phyloP scores from a whole-genome alignment of 2,888 invertebrate species.

The Leptarthrus brevirostris region DNA sequence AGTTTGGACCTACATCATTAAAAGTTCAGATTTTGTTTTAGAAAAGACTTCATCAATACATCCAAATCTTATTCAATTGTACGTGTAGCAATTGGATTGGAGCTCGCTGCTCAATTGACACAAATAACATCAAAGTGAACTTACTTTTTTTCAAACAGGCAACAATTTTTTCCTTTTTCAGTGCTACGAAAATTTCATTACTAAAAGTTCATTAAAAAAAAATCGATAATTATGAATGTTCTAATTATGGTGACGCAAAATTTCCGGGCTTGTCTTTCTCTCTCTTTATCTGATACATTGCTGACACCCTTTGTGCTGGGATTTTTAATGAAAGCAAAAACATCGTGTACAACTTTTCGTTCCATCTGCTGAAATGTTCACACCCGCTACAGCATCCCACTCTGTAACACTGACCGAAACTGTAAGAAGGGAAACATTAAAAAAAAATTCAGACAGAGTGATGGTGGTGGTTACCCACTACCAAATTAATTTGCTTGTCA shows the following conservation, averaged over 20 bases:
- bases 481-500: constrained; percentile 24
- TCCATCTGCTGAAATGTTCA: background rate
- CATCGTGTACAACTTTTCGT: background rate
- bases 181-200: background rate
- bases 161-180: background rate
- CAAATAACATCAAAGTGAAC: no score
- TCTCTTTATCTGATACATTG: background rate
- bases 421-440: background rate
- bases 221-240: constrained; percentile 26
- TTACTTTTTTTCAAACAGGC: no score
- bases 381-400: background rate
- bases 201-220: constrained; percentile 21
- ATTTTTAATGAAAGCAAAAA: constrained; percentile 19
- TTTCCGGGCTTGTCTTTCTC: background rate
- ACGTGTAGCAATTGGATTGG: no score
- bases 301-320: background rate
- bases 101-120: no score
- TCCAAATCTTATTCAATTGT: no score
- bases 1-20: no score
- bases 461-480: background rate
- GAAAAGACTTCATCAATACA: no score
- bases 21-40: no score
- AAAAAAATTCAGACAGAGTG: background rate
- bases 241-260: constrained; percentile 19
- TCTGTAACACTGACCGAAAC: no score